Evolutionary conservation across 2,797 vertebrate genomes (phyloP), one percentile per base, ranked within the genome.

Genomic region (Podargus strigoides): DNA sequence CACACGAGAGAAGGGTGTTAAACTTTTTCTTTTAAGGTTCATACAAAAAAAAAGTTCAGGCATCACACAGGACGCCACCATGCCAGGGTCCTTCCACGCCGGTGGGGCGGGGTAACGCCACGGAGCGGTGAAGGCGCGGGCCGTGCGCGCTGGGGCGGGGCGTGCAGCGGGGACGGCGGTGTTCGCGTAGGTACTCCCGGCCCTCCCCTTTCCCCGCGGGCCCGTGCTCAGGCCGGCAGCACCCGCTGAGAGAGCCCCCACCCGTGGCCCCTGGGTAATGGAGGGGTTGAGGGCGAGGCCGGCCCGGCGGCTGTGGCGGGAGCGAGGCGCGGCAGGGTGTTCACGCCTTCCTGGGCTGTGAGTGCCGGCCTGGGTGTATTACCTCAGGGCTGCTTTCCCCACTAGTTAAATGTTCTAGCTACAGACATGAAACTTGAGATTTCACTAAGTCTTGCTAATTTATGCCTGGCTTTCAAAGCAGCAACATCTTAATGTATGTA

Each of bases 391-490:
- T 4, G 50, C 36, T n/a, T 70, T 74, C 16, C 6, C 23, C 13
- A 1, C 5, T 63, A 44, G 37, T 14, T 20, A 23, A 34, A 8
- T 26, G 32, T 53, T 50, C 10, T n/a, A 36, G 17, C 37, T 20
- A 49, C 22, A 14, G 23, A 3, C 42, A 6, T 0, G 3, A 26
- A 44, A 17, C 23, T 41, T 10, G 6, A 30, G 8, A 3, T 60
- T 9, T 23, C 14, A 1, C 0, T 34, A 6, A 19, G 5, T 41
- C 10, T 74, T 4, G 1, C 3, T 10, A 3, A 7, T 5, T 26
- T 8, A n/a, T 1, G 26, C 32, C 28, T 56, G 32, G 9, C 15
- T 67, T 62, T 75, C 32, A 22, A 30, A 64, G 41, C 20, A 59
- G 64, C 28, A 7, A 4, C 15, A 2, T 27, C 18, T 37, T 37